phyloP scores from a whole-genome alignment of 1,140 invertebrate genomes.

The Teleopsis dalmanni region DNA sequence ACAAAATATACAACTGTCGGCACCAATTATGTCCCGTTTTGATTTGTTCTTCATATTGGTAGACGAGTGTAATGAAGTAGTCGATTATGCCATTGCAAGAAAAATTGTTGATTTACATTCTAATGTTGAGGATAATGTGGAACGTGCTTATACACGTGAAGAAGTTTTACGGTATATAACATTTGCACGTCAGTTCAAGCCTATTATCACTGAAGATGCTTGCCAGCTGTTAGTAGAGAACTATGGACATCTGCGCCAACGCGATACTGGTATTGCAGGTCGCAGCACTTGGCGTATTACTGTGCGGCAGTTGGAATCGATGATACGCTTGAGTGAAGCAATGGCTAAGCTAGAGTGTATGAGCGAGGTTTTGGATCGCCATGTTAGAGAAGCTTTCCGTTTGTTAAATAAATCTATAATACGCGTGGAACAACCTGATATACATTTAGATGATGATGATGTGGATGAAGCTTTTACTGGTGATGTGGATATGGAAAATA shows the following conservation, averaged over 20 bases:
- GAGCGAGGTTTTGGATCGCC: conserved; percentile 75
- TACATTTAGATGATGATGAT: conserved; percentile 78
- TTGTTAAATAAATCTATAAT: conserved; percentile 98
- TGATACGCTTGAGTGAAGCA: conserved; percentile 93
- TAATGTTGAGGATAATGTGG: conserved; percentile 66
- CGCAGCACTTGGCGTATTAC: conserved; percentile 91
- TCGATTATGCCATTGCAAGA: conserved; percentile 92
- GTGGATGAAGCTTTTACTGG: conserved; percentile 50
- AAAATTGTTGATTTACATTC: conserved; percentile 94
- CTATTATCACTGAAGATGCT: conserved; percentile 78
- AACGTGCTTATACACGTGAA: conserved; percentile 73
- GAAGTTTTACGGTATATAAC: conserved; percentile 91
- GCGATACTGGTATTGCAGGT: conserved; percentile 65
- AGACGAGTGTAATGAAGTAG: conserved; percentile 89
- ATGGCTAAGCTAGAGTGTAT: conserved; percentile 93
- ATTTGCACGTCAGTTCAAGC: conserved; percentile 95
- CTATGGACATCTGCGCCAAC: conserved; percentile 78
- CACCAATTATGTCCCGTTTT: conserved; percentile 99
- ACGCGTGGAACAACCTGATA: conserved; percentile 94
- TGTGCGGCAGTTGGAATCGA: conserved; percentile 96
- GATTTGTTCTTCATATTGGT: conserved; percentile 98
- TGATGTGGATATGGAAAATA: conserved; percentile 47
- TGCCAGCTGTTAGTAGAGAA: conserved; percentile 78
- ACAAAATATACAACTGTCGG: conserved; percentile 88
- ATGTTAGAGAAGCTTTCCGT: conserved; percentile 89